Percentiles rank a stretch among this genome's conserved stretches.
Conservation (phyloP, 2,888 invertebrate species). For the Eupithecia abbreviata region DNA sequence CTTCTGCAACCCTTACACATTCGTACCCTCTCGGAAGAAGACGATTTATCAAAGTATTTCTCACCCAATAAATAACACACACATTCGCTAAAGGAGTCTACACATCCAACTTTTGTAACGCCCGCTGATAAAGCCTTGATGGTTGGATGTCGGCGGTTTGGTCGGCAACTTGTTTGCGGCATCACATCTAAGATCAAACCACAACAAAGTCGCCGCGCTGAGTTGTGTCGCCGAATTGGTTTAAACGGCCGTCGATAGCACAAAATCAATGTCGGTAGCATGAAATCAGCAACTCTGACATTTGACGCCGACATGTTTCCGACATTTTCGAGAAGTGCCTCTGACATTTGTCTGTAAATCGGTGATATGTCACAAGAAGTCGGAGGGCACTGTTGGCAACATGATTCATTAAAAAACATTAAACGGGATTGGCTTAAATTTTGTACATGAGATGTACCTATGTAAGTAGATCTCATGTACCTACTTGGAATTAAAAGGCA, state of each 20-base stretch:
- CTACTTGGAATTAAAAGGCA: too few relatives aligned
- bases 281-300: background rate
- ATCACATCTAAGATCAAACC: background rate
- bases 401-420: too few relatives aligned
- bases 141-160: background rate
- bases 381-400: too few relatives aligned
- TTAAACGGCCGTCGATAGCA: background rate
- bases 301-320: too few relatives aligned
- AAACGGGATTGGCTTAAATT: too few relatives aligned
- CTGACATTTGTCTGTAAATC: too few relatives aligned
- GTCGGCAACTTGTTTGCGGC: background rate
- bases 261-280: background rate
- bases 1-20: constrained; percentile 50
- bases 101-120: background rate
- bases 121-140: background rate
- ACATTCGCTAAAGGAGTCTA: constrained; percentile 49
- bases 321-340: background rate
- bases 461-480: too few relatives aligned
- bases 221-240: background rate
- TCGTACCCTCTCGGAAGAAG: constrained; percentile 51
- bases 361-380: too few relatives aligned
- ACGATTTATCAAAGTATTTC: constrained; percentile 76
- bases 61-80: constrained; percentile 78
- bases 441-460: too few relatives aligned
- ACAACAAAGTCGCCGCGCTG: background rate